Base-by-base conservation (phyloP, 2,888 invertebrate species). In the Lingula anatina region DNA sequence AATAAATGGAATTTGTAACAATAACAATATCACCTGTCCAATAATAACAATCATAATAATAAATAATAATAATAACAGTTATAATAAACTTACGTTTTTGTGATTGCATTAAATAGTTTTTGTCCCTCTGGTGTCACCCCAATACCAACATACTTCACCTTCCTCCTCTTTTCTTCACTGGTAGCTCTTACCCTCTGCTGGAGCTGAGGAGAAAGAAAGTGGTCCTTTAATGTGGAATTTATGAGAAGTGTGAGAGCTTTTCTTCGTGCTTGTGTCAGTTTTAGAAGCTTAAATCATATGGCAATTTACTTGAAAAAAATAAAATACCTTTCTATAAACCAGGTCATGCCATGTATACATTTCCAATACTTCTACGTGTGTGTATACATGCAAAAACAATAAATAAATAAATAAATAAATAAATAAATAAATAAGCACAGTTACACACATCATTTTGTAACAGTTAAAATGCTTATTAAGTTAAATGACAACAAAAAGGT, bases 41-140 rank as follows among this genome's bases (percentile, higher is more conserved):
- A n/a, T n/a, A n/a, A n/a, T n/a, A n/a, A n/a, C n/a, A n/a, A n/a
- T n/a, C n/a, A n/a, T n/a, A n/a, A n/a, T n/a, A n/a, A n/a, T n/a
- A n/a, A n/a, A n/a, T n/a, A n/a, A n/a, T n/a, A n/a, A n/a, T n/a
- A n/a, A n/a, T n/a, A n/a, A n/a, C n/a, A n/a, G n/a, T n/a, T n/a
- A n/a, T n/a, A n/a, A 15, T 15, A 28, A 40, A 84, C 69, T 64
- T 88, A 89, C 73, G 90, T 91, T 80, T 93, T 89, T 31, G 89
- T 86, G 68, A 95, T 90, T 54, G 90, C 87, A 79, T 90, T 84
- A 80, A 90, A 94, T 64, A 95, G 80, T 75, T 88, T 84, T 75
- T 91, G 89, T 42, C 92, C 95, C 70, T 93, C 91, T 0, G 89
- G 86, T 64, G 91, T 87, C 50, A 92, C 86, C 75, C 90, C 92